These are phyloP conservation scores for Drosophila melanica DNA, from an alignment of 1,140 invertebrate species.

Conservation along the genomic window DNA sequence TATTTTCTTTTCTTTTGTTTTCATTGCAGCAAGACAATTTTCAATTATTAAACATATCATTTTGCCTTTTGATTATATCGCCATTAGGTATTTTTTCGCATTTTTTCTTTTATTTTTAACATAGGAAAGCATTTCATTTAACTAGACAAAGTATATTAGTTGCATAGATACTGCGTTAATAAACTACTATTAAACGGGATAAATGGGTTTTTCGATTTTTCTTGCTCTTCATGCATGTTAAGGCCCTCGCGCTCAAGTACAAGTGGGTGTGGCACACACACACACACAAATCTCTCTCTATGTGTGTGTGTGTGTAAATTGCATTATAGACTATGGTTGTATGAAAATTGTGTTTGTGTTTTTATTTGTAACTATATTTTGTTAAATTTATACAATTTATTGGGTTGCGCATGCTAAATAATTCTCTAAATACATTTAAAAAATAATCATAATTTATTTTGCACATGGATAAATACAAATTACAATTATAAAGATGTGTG, in stretches of 20 bases:
- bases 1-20: slow-evolving; percentile 29
- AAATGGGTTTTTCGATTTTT: slow-evolving; percentile 36
- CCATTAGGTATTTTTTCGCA: slow-evolving; percentile 52
- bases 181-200: slow-evolving; percentile 61
- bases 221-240: slow-evolving; percentile 69
- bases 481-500: slow-evolving; percentile 69
- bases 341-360: slow-evolving; percentile 36
- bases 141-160: slow-evolving; percentile 61
- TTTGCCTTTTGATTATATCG: slow-evolving; percentile 80
- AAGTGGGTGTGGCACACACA: slow-evolving; percentile 52
- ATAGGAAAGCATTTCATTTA: slow-evolving; percentile 78
- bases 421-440: slow-evolving; percentile 52
- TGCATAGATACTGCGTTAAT: slow-evolving; percentile 46
- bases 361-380: slow-evolving; percentile 49
- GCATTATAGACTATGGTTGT: slow-evolving; percentile 14
- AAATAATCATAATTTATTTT: slow-evolving; percentile 81
- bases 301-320: slow-evolving; percentile 22
- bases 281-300: slow-evolving; percentile 6
- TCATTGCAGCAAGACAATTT: slow-evolving; percentile 52
- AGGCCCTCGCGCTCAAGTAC: slow-evolving; percentile 78
- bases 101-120: slow-evolving; percentile 41
- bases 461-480: slow-evolving; percentile 81
- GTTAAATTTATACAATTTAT: slow-evolving; percentile 13
- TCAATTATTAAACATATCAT: slow-evolving; percentile 38
- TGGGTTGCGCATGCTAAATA: slow-evolving; percentile 53